Evolutionary conservation across 2,113 vertebrate species (phyloP), one percentile per base, ranked within the genome.

Genomic region (Orthochromis indermauri): DNA sequence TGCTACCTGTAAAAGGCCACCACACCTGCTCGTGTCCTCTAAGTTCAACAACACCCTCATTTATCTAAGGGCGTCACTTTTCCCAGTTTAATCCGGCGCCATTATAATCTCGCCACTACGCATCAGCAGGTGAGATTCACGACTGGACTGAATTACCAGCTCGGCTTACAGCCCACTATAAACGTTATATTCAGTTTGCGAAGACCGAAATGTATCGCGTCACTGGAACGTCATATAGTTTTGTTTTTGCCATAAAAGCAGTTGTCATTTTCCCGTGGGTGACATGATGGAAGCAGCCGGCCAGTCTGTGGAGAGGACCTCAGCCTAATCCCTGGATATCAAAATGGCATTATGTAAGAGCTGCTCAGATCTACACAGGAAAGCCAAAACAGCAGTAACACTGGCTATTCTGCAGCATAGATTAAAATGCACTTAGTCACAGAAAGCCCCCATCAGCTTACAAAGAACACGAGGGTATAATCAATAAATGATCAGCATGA

Each of bases 331-430:
- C 93, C 86, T 85, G 85, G 85, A 90, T 93, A 95, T 96, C 93
- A 94, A 95, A 95, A 95, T 92, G 91, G 88, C 76, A 80, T 96
- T 95, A 95, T 90, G 91, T 93, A 95, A 96, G 89, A 87, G 71
- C 79, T 81, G 86, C 83, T 84, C 87, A 86, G 88, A 94, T 93
- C 83, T 80, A 84, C 73, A 80, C 83, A 82, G 82, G 42, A 86
- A 88, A 76, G 68, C 86, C 71, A 84, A 82, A 92, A 90, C 91
- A 84, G 63, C 85, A 90, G 79, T 61, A 85, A 86, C 16, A 81
- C 85, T 79, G 84, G 71, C 66, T 73, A 86, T 85, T 92, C 85
- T 82, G 90, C 79, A 84, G 71, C 84, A 63, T 21, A 88, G 85
- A 94, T 94, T 93, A 86, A 91, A 91, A 84, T 90, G 89, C 84